phyloP scores from a whole-genome alignment of 2,888 invertebrate genomes.

The Meghimatium bilineatum region DNA sequence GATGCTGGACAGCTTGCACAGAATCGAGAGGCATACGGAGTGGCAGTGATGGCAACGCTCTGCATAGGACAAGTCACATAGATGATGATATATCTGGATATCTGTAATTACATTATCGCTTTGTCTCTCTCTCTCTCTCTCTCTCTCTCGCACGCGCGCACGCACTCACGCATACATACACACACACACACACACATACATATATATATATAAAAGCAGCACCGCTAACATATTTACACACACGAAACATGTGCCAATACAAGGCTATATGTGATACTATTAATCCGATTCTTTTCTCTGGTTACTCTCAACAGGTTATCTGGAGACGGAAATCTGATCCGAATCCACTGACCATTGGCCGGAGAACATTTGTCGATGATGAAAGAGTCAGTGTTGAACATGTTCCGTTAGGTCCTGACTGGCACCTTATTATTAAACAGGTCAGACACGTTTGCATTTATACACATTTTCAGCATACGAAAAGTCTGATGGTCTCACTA shows the following conservation, averaged over 20 bases:
- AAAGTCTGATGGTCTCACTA: no score
- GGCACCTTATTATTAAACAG: constrained; percentile 65
- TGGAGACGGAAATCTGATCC: constrained; percentile 61
- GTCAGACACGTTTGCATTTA: no score
- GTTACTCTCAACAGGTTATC: constrained; percentile 57
- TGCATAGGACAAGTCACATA: no score
- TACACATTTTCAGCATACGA: no score
- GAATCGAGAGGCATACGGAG: no score
- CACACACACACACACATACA: constrained; percentile 9
- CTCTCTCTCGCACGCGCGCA: not conserved
- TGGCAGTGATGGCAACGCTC: no score
- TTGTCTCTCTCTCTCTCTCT: not conserved
- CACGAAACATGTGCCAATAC: not conserved
- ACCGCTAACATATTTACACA: not conserved
- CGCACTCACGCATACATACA: not conserved
- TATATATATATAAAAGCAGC: not conserved
- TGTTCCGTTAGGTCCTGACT: constrained; percentile 56
- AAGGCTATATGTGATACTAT: not conserved
- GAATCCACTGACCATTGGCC: constrained; percentile 64
- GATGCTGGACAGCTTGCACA: no score
- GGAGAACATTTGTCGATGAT: constrained; percentile 61
- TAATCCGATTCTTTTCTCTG: constrained; percentile 5
- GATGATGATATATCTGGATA: no score
- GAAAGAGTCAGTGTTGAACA: constrained; percentile 59
- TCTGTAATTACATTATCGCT: no score